A percentile compares a stretch with the other conserved stretches of the same genome.
Conservation (phyloP, 2,888 invertebrate genomes). For the Noctua fimbriata region DNA sequence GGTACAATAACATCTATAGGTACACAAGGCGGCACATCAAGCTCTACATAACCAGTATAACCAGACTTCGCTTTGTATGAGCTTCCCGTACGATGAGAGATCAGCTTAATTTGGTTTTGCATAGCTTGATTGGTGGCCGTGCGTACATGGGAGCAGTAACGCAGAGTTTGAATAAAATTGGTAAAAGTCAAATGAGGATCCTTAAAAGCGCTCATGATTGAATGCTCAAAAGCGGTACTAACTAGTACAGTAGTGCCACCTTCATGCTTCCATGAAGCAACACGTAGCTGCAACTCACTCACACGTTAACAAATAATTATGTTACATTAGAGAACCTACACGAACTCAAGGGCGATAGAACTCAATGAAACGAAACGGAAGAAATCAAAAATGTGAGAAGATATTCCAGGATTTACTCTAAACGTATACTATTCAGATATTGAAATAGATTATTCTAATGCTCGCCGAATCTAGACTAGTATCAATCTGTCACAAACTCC, state of each 20-base stretch:
- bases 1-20: not conserved
- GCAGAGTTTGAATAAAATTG: not conserved
- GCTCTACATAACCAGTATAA: no score
- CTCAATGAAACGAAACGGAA: not conserved
- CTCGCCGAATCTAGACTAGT: slow-evolving; percentile 8
- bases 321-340: not conserved
- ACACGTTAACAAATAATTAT: not conserved
- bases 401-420: not conserved
- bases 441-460: slow-evolving; percentile 26
- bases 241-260: not conserved
- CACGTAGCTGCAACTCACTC: slow-evolving; percentile 2
- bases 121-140: no score
- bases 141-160: not conserved
- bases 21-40: no score
- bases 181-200: slow-evolving; percentile 7
- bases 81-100: no score
- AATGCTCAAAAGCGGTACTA: slow-evolving; percentile 18
- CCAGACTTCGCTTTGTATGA: no score
- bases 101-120: no score
- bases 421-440: not conserved
- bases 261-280: slow-evolving; percentile 3
- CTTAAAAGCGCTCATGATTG: not conserved
- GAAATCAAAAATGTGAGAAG: not conserved
- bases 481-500: slow-evolving; percentile 4
- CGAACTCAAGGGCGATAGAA: not conserved